phyloP scores from a whole-genome alignment of 1,140 invertebrate species.

The Drosophila ogumai region DNA sequence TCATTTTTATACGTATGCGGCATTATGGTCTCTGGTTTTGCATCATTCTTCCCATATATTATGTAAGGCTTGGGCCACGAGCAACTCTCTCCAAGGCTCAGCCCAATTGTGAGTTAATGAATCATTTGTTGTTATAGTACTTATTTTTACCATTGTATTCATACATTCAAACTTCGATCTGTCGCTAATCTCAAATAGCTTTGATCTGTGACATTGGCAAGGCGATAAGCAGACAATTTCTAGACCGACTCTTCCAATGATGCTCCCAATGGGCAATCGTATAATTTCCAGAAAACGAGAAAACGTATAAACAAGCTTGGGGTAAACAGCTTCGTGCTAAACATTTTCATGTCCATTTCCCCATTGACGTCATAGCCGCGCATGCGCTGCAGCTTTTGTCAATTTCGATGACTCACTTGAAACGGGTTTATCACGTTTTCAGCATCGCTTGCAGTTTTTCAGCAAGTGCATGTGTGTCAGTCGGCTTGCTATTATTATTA shows the following conservation, averaged over 20 bases:
- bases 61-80: slow-evolving; percentile 14
- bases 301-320: slow-evolving; percentile 1
- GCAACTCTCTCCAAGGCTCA: slow-evolving; percentile 7
- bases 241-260: background rate
- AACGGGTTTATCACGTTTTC: slow-evolving; percentile 15
- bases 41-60: slow-evolving; percentile 13
- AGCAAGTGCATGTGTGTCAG: slow-evolving; percentile 2
- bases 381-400: slow-evolving; percentile 29
- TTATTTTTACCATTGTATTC: background rate
- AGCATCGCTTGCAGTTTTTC: slow-evolving; percentile 8
- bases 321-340: slow-evolving; percentile 8
- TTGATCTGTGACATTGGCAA: slow-evolving; percentile 11
- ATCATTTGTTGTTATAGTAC: slow-evolving; percentile 6
- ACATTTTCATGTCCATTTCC: slow-evolving; percentile 12
- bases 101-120: background rate
- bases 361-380: slow-evolving; percentile 51
- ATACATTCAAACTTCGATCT: background rate
- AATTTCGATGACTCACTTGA: slow-evolving; percentile 16
- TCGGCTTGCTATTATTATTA: background rate
- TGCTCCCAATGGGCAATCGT: background rate
- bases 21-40: slow-evolving; percentile 4
- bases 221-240: slow-evolving; percentile 39
- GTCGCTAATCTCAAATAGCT: slow-evolving; percentile 11
- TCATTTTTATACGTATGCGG: slow-evolving; percentile 8
- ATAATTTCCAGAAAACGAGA: slow-evolving; percentile 11